Percentiles rank a stretch among this genome's conserved stretches.
These are phyloP conservation scores for Notospermus geniculatus DNA, from an alignment of 1,140 invertebrate species.

Conservation along the genomic window DNA sequence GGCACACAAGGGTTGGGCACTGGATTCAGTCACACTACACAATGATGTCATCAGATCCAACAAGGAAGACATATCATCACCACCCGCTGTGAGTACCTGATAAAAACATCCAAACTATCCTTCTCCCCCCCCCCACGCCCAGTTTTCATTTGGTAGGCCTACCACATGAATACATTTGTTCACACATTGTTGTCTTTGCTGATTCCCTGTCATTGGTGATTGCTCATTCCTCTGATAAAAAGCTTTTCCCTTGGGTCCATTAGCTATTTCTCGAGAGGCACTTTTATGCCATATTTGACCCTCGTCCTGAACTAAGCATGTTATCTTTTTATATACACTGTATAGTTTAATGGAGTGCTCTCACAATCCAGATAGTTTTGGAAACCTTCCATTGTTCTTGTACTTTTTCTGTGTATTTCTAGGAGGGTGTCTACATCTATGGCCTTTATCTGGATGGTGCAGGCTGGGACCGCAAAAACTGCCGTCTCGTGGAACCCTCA, in stretches of 20 bases:
- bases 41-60: slow-evolving; percentile 50
- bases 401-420: background rate
- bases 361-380: background rate
- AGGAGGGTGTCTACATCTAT: slow-evolving; percentile 21
- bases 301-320: background rate
- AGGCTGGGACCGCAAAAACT: slow-evolving; percentile 19
- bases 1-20: slow-evolving; percentile 55
- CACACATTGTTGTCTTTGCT: background rate
- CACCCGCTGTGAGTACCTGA: slow-evolving; percentile 42
- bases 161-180: no score
- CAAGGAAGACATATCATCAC: slow-evolving; percentile 50
- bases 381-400: background rate
- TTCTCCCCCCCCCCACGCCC: background rate
- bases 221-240: no score
- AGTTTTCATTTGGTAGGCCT: background rate
- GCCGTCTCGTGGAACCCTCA: slow-evolving; percentile 18
- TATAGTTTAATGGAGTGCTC: background rate
- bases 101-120: no score
- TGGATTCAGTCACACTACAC: slow-evolving; percentile 52
- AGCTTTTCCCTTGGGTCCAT: no score
- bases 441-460: slow-evolving; percentile 23
- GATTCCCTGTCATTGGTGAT: background rate
- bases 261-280: background rate
- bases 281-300: background rate
- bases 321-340: background rate